Evolutionary conservation across 2,113 vertebrate species (phyloP), one percentile per base, ranked within the genome.

Genomic region (Protomyctophum bolini): DNA sequence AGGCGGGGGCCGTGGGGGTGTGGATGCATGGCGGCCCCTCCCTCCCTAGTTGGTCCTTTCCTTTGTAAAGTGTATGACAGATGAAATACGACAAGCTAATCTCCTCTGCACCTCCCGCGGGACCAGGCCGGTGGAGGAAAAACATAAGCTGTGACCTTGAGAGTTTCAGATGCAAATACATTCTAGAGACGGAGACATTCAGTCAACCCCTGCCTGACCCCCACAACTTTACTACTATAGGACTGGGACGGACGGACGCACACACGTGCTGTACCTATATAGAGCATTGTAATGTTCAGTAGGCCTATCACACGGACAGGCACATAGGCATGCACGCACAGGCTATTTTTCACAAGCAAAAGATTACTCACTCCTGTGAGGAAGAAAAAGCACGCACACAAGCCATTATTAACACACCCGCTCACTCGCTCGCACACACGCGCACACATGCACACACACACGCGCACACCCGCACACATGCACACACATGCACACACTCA

Each of bases 21-120:
- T 21, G 21, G 1, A 21, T 21, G 21, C 21, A 21, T 21, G 21
- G 21, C n/a, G 46, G 48, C 21, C 5, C 72, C 11, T n/a, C 60
- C 58, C 15, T 6, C n/a, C 77, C 70, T 63, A 66, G 57, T 75
- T 45, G 76, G 52, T 76, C 68, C 66, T 67, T 87, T 88, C 68
- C 66, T 67, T 87, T 88, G 79, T 61, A 88, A 21, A 84, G 81
- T 73, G 66, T 80, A 58, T 89, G 86, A 88, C 87, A 90, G 79
- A 80, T 91, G 86, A 91, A 89, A 91, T 91, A 92, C 70, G 85
- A 80, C 83, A 66, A 72, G 58, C 72, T 86, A 84, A 85, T 90
- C 85, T 77, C 82, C 56, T 21, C 49, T 61, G 71, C 50, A 68
- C 58, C 66, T 81, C 81, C 77, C 61, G 63, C 66, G 87, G 84